Conservation (phyloP, 2,113 vertebrate genomes). For the Elaphurus davidianus region DNA sequence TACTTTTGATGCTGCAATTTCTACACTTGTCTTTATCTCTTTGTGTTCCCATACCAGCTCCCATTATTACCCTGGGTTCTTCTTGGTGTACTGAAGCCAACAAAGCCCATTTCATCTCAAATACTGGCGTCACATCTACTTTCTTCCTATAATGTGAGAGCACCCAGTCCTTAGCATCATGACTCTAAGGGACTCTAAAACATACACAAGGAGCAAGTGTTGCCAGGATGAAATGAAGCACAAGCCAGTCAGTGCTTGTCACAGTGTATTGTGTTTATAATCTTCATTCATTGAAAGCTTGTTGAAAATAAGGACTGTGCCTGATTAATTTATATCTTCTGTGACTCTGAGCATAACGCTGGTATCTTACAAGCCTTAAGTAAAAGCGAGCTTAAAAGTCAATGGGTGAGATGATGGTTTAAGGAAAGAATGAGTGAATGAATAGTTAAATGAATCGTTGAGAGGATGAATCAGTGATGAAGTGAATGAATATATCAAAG, state of each 20-base stretch:
- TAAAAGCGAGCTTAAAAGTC: not conserved
- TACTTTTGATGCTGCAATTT: not conserved
- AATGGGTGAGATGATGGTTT: not conserved
- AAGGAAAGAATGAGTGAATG: not conserved
- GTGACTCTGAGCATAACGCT: not conserved
- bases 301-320: not conserved
- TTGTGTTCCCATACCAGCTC: not conserved
- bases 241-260: not conserved
- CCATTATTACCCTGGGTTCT: not conserved
- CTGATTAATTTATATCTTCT: not conserved
- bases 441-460: not conserved
- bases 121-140: not conserved
- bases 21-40: not conserved
- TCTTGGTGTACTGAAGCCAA: not conserved
- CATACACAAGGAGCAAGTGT: not conserved
- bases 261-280: not conserved
- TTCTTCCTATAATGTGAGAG: not conserved
- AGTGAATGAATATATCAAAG: not conserved
- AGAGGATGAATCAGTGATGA: slow-evolving; percentile 3
- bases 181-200: not conserved
- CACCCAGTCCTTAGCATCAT: not conserved
- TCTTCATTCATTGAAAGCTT: not conserved
- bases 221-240: not conserved
- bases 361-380: not conserved
- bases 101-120: not conserved